phyloP scores from a whole-genome alignment of 2,113 vertebrate genomes.

The Orientallactaga bullata region DNA sequence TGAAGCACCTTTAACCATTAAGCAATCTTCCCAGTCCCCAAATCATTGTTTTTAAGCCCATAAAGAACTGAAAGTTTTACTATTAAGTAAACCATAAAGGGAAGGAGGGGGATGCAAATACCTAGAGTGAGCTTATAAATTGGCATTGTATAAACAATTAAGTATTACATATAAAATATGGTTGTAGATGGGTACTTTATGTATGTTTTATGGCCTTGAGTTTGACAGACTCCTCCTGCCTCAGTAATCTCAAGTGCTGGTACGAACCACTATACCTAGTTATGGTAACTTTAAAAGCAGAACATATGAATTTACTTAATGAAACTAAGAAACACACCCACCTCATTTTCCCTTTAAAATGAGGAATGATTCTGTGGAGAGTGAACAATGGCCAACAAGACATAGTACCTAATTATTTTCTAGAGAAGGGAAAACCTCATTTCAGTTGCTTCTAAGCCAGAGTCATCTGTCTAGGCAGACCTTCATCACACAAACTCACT shows the following conservation, averaged over 20 bases:
- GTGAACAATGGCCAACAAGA: slow-evolving; percentile 4
- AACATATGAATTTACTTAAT: too few relatives aligned
- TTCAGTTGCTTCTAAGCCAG: slow-evolving; percentile 26
- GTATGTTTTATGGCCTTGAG: too few relatives aligned
- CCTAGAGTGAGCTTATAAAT: not conserved
- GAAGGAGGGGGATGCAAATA: not conserved
- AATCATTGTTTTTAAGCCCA: slow-evolving; percentile 19
- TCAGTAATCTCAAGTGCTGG: too few relatives aligned
- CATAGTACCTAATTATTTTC: slow-evolving; percentile 55
- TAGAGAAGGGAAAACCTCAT: not conserved
- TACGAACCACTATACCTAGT: too few relatives aligned
- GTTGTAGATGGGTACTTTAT: not conserved
- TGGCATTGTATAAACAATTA: not conserved
- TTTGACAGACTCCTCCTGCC: too few relatives aligned
- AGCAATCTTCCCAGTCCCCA: too few relatives aligned
- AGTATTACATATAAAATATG: not conserved
- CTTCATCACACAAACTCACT: slow-evolving; percentile 26
- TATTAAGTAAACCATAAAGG: not conserved
- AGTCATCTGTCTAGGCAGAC: slow-evolving; percentile 31
- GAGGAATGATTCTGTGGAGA: slow-evolving; percentile 27
- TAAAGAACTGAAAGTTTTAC: not conserved
- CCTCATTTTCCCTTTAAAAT: slow-evolving; percentile 7
- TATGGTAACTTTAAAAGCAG: too few relatives aligned
- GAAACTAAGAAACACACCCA: too few relatives aligned
- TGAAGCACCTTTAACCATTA: too few relatives aligned